Evolutionary conservation across 2,113 vertebrate genomes (phyloP), one percentile per base, ranked within the genome.

Genomic region (Leptosomus discolor): DNA sequence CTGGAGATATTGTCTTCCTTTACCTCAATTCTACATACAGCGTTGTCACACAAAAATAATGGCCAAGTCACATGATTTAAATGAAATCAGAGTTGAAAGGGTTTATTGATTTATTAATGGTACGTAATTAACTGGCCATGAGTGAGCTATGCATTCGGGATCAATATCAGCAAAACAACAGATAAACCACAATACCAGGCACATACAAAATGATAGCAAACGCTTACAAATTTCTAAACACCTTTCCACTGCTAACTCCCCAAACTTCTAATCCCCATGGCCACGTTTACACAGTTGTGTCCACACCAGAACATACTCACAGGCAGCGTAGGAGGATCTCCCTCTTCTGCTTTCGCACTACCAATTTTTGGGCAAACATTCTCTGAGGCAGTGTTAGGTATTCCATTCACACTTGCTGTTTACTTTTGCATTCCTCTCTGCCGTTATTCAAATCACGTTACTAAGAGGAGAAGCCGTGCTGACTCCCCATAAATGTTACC

Each of bases 81-180:
- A 81, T 15, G 32, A 84, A 94, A 86, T 81, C 58, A 81, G 37
- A 56, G 36, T 63, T 91, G 76, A 95, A 96, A 56, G 9, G 2
- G 54, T 67, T 80, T 73, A 96, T 96, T 81, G 94, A 96, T 96
- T 88, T 92, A 88, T 96, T 94, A 95, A 95, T 84, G 51, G 94
- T 37, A 78, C 0, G 0, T 70, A 94, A 96, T 96, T 86, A 92
- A 86, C 86, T 30, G 26, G 71, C 58, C 84, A 84, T 91, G 88
- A 89, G 58, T 26, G n/a, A 86, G 50, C 79, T 84, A 84, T 95
- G 91, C 26, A 24, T 78, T 81, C 58, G 50, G 79, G 64, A 96
- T 96, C 54, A 5, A 61, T 92, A 93, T 8, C 79, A 70, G 37
- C 32, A 74, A 50, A 88, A 68, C 39, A 89, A 73, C 5, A 65